Percentiles rank a stretch among this genome's conserved stretches.
These are phyloP conservation scores for Felis chaus DNA, from an alignment of 2,113 vertebrate species.

Conservation along the genomic window DNA sequence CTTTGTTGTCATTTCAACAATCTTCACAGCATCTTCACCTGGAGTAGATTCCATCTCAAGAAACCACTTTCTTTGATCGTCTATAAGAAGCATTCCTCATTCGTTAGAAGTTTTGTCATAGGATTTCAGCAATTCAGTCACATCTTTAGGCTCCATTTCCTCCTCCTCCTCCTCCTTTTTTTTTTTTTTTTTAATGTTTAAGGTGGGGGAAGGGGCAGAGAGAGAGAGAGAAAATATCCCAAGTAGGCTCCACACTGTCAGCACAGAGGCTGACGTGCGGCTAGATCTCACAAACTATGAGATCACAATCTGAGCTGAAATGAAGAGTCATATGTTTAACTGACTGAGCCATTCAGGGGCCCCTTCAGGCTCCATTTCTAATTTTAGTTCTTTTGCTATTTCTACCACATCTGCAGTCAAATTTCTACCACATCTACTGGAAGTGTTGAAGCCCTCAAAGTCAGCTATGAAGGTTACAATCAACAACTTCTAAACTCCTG, in stretches of 20 bases:
- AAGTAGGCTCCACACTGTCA: neutral
- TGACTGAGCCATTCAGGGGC: neutral
- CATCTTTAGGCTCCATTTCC: neutral
- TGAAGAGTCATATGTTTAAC: neutral
- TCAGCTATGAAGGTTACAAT: neutral
- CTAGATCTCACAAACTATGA: neutral
- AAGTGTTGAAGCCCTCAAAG: neutral
- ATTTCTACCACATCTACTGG: neutral
- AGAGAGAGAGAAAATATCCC: neutral
- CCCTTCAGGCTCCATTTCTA: neutral
- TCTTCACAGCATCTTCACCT: neutral
- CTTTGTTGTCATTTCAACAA: neutral
- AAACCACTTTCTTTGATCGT: neutral
- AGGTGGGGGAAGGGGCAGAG: neutral
- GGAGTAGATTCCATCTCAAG: neutral
- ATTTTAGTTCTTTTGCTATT: neutral
- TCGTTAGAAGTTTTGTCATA: neutral
- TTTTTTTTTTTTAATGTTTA: neutral
- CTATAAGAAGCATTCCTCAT: neutral
- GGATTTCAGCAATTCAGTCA: neutral
- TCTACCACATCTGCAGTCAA: neutral
- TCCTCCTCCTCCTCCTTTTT: neutral
- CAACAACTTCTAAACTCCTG: neutral
- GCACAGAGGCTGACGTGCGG: neutral
- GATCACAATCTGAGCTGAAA: neutral